Percentiles rank a stretch among this genome's conserved stretches.
These are phyloP conservation scores for Antheraea yamamai DNA, from an alignment of 2,888 invertebrate species.

Conservation along the genomic window DNA sequence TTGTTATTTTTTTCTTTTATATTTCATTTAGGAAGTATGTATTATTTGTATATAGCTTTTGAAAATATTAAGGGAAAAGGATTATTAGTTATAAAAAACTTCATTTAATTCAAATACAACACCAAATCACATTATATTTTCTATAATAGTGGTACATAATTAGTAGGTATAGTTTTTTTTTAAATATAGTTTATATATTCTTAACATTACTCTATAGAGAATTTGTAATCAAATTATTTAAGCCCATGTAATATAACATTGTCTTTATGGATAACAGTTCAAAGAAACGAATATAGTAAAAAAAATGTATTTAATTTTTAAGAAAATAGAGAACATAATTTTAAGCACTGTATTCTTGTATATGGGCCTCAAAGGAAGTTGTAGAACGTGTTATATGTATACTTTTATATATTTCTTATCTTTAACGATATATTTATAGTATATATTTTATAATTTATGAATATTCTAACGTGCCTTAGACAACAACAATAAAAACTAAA, in stretches of 20 bases:
- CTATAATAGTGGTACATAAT: slow-evolving; percentile 77
- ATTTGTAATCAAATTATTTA: slow-evolving; percentile 52
- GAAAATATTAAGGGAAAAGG: slow-evolving; percentile 61
- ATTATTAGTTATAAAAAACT: slow-evolving; percentile 73
- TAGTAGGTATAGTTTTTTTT: slow-evolving; percentile 56
- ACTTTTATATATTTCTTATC: slow-evolving; percentile 57
- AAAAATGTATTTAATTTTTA: slow-evolving; percentile 54
- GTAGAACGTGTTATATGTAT: slow-evolving; percentile 28
- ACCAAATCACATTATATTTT: slow-evolving; percentile 82
- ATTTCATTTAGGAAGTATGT: not conserved
- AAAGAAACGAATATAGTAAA: slow-evolving; percentile 8
- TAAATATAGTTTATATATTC: slow-evolving; percentile 59
- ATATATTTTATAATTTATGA: slow-evolving; percentile 56
- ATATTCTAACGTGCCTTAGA: slow-evolving; percentile 22
- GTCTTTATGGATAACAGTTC: slow-evolving; percentile 43
- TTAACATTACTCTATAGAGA: slow-evolving; percentile 57
- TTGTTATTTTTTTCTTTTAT: not conserved
- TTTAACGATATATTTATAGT: slow-evolving; percentile 60
- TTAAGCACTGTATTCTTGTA: slow-evolving; percentile 45
- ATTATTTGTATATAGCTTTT: not conserved
- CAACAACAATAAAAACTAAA: slow-evolving; percentile 11
- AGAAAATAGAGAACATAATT: slow-evolving; percentile 66
- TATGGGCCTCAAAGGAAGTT: slow-evolving; percentile 66
- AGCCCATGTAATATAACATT: slow-evolving; percentile 38
- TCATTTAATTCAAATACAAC: slow-evolving; percentile 82